Evolutionary conservation across 2,113 vertebrate genomes (phyloP).

Genomic region (Scophthalmus maximus): DNA sequence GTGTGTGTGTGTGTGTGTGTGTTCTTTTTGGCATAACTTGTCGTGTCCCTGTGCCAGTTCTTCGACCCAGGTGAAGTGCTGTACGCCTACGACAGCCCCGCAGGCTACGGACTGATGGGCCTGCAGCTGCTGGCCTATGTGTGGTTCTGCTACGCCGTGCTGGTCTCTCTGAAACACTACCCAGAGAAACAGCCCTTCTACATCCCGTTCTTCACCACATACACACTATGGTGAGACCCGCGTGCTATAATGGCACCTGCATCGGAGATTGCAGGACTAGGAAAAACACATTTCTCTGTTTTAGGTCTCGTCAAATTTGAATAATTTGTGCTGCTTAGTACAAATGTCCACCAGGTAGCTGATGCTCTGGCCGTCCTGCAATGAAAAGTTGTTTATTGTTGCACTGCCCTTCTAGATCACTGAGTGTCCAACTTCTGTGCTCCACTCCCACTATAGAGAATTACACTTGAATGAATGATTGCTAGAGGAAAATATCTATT

Average conservation of each 20-base stretch:
- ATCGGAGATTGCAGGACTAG: not conserved
- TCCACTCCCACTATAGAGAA: slow-evolving; percentile 21
- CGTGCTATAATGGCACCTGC: not conserved
- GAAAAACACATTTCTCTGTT: slow-evolving; percentile 22
- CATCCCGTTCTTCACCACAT: slow-evolving; percentile 92
- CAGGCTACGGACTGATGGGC: slow-evolving; percentile 90
- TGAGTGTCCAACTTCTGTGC: slow-evolving; percentile 15
- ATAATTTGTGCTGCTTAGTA: slow-evolving; percentile 60
- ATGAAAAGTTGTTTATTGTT: slow-evolving; percentile 47
- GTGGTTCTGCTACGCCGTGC: slow-evolving; percentile 93
- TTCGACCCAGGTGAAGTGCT: slow-evolving; percentile 94
- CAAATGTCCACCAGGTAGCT: slow-evolving; percentile 28
- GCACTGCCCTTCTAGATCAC: slow-evolving; percentile 9
- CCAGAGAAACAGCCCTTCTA: slow-evolving; percentile 94
- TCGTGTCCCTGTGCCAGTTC: slow-evolving; percentile 81
- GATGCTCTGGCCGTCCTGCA: slow-evolving; percentile 8
- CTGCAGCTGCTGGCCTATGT: slow-evolving; percentile 92
- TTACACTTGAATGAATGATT: slow-evolving; percentile 47
- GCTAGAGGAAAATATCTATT: slow-evolving; percentile 35
- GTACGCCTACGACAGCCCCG: slow-evolving; percentile 92
- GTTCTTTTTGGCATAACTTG: slow-evolving; percentile 1
- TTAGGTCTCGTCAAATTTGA: slow-evolving; percentile 44
- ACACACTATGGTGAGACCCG: slow-evolving; percentile 90
- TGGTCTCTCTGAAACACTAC: slow-evolving; percentile 91
- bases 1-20: slow-evolving; percentile 8